Percentiles rank a stretch among this genome's conserved stretches.
Evolutionary conservation across 2,113 vertebrate genomes (phyloP).

Genomic region (Mystacornis crossleyi): DNA sequence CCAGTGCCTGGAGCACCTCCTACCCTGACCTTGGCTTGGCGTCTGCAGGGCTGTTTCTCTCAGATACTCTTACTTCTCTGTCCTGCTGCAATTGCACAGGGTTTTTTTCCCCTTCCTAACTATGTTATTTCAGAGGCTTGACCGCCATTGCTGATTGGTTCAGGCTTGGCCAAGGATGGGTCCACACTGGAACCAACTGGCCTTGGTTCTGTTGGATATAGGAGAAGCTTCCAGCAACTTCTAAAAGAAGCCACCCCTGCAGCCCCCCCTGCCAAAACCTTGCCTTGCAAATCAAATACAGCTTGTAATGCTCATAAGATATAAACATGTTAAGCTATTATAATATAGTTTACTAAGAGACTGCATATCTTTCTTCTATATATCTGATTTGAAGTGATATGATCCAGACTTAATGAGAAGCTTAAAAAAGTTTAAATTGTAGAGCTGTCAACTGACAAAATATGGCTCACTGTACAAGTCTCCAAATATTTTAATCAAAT

Average conservation of each 20-base stretch:
- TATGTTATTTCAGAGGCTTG: fast-evolving
- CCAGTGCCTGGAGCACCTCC: neutral
- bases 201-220: neutral
- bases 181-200: neutral
- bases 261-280: neutral
- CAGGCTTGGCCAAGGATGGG: neutral
- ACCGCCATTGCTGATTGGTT: fast-evolving
- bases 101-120: neutral
- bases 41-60: neutral
- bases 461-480: neutral
- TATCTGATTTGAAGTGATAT: neutral
- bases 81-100: neutral
- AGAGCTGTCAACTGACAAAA: neutral
- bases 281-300: neutral
- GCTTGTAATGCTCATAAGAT: neutral
- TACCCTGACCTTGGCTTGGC: neutral
- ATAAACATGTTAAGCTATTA: neutral
- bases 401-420: neutral
- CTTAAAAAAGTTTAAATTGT: neutral
- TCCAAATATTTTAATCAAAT: neutral
- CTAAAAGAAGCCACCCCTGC: neutral
- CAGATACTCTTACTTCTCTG: neutral
- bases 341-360: neutral
- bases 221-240: neutral
- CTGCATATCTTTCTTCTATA: neutral